Conservation (phyloP, 2,888 invertebrate genomes). For the Ornithoptera priamus region DNA sequence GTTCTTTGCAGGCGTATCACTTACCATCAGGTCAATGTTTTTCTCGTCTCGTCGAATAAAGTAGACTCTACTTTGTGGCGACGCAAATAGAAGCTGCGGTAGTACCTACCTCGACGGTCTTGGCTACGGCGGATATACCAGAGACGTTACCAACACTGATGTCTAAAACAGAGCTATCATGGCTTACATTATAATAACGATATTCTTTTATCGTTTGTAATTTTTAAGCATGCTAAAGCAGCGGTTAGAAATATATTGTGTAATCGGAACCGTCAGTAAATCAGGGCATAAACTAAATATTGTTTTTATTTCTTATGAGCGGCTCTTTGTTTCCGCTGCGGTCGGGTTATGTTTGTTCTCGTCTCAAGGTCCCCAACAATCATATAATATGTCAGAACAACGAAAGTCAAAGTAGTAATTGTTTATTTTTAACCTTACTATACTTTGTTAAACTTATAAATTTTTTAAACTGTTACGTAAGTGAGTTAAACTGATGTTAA, state of each 20-base stretch:
- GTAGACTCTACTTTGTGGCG: too few species aligned
- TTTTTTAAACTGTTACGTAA: too few species aligned
- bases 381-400: conserved; percentile 4
- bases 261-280: conserved; percentile 24
- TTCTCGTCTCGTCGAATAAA: too few species aligned
- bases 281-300: conserved; percentile 36
- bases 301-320: conserved; percentile 31
- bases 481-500: too few species aligned
- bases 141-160: neutral
- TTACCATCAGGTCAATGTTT: too few species aligned
- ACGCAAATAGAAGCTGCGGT: too few species aligned
- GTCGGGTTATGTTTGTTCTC: conserved; percentile 15
- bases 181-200: too few species aligned
- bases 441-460: neutral
- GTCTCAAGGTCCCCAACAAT: conserved; percentile 20
- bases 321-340: conserved; percentile 31
- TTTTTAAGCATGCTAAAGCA: neutral
- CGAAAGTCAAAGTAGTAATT: neutral
- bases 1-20: too few species aligned
- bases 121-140: too few species aligned
- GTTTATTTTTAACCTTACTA: neutral
- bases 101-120: too few species aligned
- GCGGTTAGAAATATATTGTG: neutral
- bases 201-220: neutral
- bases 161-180: too few species aligned